Conservation (phyloP, 2,888 invertebrate genomes). For the Platycheirus albimanus region DNA sequence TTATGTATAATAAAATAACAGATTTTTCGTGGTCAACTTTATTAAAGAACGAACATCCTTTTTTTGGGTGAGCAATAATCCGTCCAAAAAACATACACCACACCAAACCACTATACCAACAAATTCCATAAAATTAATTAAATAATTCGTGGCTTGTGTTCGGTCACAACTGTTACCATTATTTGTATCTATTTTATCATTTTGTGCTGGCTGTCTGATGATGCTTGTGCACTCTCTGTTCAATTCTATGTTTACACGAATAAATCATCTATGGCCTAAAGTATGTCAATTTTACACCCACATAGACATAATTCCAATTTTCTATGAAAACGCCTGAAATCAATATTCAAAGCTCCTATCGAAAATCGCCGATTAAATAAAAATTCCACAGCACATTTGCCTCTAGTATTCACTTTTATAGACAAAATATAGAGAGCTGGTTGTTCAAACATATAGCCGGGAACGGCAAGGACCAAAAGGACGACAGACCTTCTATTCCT, state of each 20-base stretch:
- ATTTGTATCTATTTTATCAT: constrained; percentile 29
- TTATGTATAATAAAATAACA: not conserved
- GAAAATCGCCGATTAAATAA: constrained; percentile 70
- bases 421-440: not conserved
- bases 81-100: constrained; percentile 13
- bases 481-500: constrained; percentile 26
- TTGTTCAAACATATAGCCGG: not conserved
- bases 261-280: constrained; percentile 55
- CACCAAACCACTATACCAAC: constrained; percentile 20
- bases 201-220: no score
- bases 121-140: constrained; percentile 59
- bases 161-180: constrained; percentile 51
- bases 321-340: constrained; percentile 50
- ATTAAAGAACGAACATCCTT: constrained; percentile 22
- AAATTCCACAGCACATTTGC: constrained; percentile 68
- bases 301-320: constrained; percentile 29
- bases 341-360: constrained; percentile 71
- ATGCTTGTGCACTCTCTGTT: not conserved
- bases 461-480: not conserved
- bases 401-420: constrained; percentile 12
- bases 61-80: constrained; percentile 23
- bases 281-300: constrained; percentile 63
- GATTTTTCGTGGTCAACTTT: constrained; percentile 1
- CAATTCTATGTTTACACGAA: constrained; percentile 50
- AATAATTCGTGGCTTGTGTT: constrained; percentile 63